Evolutionary conservation across 2,888 invertebrate genomes (phyloP).

Genomic region (Synanthedon tipuliformis): DNA sequence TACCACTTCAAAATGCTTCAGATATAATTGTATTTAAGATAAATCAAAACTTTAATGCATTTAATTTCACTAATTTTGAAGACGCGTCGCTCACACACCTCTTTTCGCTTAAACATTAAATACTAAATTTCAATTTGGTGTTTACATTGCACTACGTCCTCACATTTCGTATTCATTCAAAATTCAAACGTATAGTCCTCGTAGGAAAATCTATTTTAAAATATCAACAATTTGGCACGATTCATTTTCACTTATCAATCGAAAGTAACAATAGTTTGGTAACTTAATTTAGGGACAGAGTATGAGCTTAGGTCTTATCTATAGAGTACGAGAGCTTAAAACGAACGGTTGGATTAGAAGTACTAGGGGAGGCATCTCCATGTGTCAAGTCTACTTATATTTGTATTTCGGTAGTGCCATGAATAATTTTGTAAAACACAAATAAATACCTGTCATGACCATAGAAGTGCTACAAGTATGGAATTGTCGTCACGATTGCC

Average conservation of each 20-base stretch:
- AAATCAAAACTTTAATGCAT: no score
- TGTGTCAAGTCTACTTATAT: no score
- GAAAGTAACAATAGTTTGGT: constrained; percentile 17
- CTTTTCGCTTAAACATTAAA: constrained; percentile 11
- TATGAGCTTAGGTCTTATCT: constrained; percentile 5
- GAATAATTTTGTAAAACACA: no score
- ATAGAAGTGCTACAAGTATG: no score
- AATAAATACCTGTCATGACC: no score
- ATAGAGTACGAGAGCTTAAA: constrained; percentile 5
- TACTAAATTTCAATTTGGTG: constrained; percentile 47
- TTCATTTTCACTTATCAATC: constrained; percentile 18
- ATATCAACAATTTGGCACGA: constrained; percentile 65
- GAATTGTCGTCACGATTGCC: no score
- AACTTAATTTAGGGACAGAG: constrained; percentile 4
- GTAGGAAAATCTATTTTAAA: constrained; percentile 35
- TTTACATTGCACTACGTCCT: constrained; percentile 46
- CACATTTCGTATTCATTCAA: constrained; percentile 17
- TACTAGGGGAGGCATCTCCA: constrained; percentile 2
- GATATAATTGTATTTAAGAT: no score
- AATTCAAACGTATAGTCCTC: constrained; percentile 22
- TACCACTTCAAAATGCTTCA: no score
- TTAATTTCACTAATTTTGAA: no score
- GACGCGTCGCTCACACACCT: neutral
- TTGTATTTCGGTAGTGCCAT: no score
- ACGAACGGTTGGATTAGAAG: constrained; percentile 1